Conservation (phyloP, 2,113 vertebrate species). For the Apistogramma diplotaenia region DNA sequence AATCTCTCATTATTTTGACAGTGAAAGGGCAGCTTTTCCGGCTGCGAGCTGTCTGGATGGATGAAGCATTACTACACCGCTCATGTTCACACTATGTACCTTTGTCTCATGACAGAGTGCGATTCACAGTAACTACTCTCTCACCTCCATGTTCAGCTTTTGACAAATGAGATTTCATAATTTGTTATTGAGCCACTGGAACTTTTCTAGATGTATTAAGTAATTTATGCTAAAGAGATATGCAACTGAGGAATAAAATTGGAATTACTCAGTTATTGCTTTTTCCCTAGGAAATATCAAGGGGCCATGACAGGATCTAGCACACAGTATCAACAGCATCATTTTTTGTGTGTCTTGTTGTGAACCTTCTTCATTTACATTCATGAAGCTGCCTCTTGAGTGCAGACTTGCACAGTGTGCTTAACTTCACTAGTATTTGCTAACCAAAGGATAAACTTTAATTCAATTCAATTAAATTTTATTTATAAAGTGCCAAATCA, state of each 20-base stretch:
- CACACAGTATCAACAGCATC: neutral
- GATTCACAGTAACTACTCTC: conserved; percentile 4
- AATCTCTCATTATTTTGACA: conserved; percentile 60
- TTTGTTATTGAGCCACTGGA: neutral
- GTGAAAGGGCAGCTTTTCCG: conserved; percentile 60
- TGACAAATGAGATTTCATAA: neutral
- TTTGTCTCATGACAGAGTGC: neutral
- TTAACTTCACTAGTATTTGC: neutral
- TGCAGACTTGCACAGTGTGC: neutral
- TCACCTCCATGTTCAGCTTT: neutral
- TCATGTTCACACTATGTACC: conserved; percentile 15
- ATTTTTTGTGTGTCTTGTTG: no score
- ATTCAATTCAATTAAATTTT: no score
- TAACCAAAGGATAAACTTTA: no score
- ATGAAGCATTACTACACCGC: conserved; percentile 1
- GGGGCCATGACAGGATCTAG: neutral
- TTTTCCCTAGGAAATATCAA: neutral
- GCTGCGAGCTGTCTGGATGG: conserved; percentile 10
- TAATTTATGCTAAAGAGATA: neutral
- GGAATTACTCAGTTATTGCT: neutral
- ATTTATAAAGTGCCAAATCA: no score
- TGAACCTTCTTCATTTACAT: neutral
- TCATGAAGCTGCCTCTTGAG: neutral
- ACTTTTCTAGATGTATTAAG: neutral
- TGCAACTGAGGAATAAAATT: neutral